Evolutionary conservation across 1,140 invertebrate species (phyloP).

Genomic region (Pseudomyrmex gracilis): DNA sequence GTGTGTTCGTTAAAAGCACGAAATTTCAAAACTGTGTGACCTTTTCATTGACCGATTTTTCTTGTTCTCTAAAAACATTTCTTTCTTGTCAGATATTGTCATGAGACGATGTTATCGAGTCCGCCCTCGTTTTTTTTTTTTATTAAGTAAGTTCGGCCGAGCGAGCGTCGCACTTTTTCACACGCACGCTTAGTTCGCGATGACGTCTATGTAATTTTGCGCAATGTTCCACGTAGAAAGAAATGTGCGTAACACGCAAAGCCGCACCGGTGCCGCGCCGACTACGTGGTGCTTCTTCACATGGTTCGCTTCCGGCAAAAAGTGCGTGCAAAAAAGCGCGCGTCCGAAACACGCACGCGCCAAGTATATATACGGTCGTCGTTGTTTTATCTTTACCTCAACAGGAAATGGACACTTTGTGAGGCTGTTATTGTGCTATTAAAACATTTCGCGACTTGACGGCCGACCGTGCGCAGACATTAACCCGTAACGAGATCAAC

Average conservation of each 20-base stretch:
- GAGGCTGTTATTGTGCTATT: constrained; percentile 68
- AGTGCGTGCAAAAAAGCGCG: constrained; percentile 41
- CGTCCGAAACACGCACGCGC: constrained; percentile 38
- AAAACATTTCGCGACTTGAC: constrained; percentile 50
- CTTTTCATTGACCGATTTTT: too few species aligned
- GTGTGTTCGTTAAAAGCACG: too few species aligned
- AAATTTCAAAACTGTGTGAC: too few species aligned
- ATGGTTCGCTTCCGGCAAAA: background rate
- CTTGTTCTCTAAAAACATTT: too few species aligned
- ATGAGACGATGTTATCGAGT: too few species aligned
- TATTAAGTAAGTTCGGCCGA: too few species aligned
- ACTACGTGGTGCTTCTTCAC: constrained; percentile 40
- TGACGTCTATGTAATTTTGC: background rate
- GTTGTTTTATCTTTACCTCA: constrained; percentile 39
- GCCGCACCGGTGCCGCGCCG: background rate
- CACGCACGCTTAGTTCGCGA: background rate
- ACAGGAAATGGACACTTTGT: constrained; percentile 79
- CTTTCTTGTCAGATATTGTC: too few species aligned
- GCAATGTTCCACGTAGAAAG: too few species aligned
- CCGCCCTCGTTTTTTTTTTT: too few species aligned
- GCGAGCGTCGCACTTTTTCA: background rate
- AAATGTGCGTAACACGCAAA: background rate
- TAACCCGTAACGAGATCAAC: constrained; percentile 43
- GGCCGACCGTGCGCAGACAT: constrained; percentile 6
- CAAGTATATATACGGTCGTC: constrained; percentile 51